phyloP scores from a whole-genome alignment of 1,140 invertebrate genomes.

The Thereuonema tuberculata region DNA sequence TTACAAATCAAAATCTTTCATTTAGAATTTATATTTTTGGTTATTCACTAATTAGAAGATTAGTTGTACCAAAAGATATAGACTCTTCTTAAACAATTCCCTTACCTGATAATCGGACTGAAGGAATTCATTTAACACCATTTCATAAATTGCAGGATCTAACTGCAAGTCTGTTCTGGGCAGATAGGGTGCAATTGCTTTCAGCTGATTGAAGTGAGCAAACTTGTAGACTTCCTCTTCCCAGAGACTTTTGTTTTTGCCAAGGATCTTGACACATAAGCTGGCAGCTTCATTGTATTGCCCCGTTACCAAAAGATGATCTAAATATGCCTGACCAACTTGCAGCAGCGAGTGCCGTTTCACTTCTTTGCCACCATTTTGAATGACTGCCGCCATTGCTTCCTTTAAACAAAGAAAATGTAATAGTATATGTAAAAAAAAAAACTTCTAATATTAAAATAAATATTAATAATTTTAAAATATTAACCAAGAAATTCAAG shows the following conservation, averaged over 20 bases:
- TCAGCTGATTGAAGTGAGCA: slow-evolving; percentile 61
- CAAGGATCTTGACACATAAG: slow-evolving; percentile 56
- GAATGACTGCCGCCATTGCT: slow-evolving; percentile 56
- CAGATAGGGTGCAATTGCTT: slow-evolving; percentile 72
- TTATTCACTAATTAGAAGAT: no score
- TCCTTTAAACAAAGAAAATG: slow-evolving; percentile 37
- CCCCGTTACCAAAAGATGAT: slow-evolving; percentile 56
- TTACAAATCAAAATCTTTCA: no score
- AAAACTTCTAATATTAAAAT: no score
- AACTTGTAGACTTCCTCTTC: slow-evolving; percentile 89
- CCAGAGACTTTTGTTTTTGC: slow-evolving; percentile 75
- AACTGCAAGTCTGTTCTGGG: slow-evolving; percentile 49
- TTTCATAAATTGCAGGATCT: slow-evolving; percentile 79
- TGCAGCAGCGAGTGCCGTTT: slow-evolving; percentile 51
- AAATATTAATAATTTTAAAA: neutral
- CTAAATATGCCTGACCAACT: slow-evolving; percentile 69
- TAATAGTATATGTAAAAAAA: slow-evolving; percentile 5
- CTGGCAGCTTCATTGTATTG: slow-evolving; percentile 71
- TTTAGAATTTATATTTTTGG: no score
- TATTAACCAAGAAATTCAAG: no score
- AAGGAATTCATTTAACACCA: slow-evolving; percentile 86
- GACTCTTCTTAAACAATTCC: neutral
- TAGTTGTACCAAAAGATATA: no score
- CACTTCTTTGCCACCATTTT: slow-evolving; percentile 38
- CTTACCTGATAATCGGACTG: slow-evolving; percentile 58